phyloP scores from a whole-genome alignment of 2,888 invertebrate species.

The Furcula furcula region DNA sequence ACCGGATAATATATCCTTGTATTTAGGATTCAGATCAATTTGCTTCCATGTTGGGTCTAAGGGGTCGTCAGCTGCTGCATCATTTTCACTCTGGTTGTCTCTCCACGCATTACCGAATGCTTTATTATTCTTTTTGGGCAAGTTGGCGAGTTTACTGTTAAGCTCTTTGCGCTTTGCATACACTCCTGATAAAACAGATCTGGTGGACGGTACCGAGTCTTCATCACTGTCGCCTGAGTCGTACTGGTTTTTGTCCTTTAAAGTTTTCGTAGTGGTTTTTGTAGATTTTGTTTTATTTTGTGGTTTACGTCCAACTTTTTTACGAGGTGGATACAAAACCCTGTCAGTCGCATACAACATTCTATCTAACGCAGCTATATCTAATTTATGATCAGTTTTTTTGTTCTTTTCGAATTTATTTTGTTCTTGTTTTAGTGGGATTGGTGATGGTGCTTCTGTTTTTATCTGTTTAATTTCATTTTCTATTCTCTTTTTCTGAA shows the following conservation, averaged over 20 bases:
- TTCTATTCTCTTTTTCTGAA: slow-evolving; percentile 65
- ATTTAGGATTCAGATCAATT: slow-evolving; percentile 84
- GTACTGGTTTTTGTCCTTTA: slow-evolving; percentile 72
- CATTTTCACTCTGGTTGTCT: slow-evolving; percentile 75
- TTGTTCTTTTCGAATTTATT: slow-evolving; percentile 66
- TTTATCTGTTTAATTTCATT: slow-evolving; percentile 74
- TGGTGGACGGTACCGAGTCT: slow-evolving; percentile 57
- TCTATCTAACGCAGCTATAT: slow-evolving; percentile 84
- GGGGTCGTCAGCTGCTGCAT: slow-evolving; percentile 77
- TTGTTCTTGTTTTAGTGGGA: slow-evolving; percentile 70
- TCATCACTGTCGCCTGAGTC: slow-evolving; percentile 69
- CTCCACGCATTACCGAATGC: slow-evolving; percentile 67
- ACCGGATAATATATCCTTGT: slow-evolving; percentile 81
- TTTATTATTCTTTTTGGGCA: slow-evolving; percentile 65
- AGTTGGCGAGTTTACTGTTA: slow-evolving; percentile 65
- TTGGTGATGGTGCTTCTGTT: slow-evolving; percentile 72
- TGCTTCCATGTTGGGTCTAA: slow-evolving; percentile 85
- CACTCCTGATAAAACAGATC: slow-evolving; percentile 73
- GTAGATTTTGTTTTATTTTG: slow-evolving; percentile 64
- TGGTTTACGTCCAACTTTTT: slow-evolving; percentile 87
- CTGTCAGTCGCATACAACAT: slow-evolving; percentile 88
- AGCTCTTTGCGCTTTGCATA: slow-evolving; percentile 77
- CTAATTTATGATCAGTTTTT: slow-evolving; percentile 70
- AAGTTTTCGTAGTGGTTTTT: slow-evolving; percentile 58
- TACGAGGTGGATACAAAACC: slow-evolving; percentile 88